Base-by-base conservation (phyloP, 1,140 invertebrate genomes). In the Sarcophaga peregrina region DNA sequence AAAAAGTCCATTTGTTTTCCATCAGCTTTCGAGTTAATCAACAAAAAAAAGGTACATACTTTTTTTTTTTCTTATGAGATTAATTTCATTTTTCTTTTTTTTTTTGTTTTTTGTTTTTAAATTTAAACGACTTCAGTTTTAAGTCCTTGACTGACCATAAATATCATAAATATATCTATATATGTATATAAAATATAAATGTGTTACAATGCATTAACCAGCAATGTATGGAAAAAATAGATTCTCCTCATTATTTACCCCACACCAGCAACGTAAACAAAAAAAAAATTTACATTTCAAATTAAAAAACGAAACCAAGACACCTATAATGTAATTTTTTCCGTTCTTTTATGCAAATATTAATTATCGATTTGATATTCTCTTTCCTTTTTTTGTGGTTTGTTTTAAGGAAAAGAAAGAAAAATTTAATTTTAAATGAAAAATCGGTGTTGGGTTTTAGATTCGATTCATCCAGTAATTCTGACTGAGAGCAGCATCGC, bases 161-260 rank as follows among this genome's bases (percentile, higher is more conserved):
- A 37, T 37, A n/a, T n/a, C n/a, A n/a, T n/a, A n/a, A n/a, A n/a
- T n/a, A 54, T 47, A 81, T 62, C 50, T 50, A 45, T 46, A 76
- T 52, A 52, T 75, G 50, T 8, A 45, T 54, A 80, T 72, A 80
- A 20, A 74, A 68, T 62, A 37, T 58, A 80, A 37, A 8, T 45
- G 81, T 82, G 17, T 58, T 84, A 84, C 75, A 78, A 78, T 78
- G 75, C 50, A 58, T 82, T 68, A 87, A 88, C 88, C 88, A 89
- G 88, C 87, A 89, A 89, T 89, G 88, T 88, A 89, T 89, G 88
- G 88, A 89, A 86, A 88, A 88, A 86, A 89, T 85, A 37, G 25
- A 89, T 87, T 89, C 87, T 87, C 88, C 87, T 89, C 88, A 88
- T 88, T 89, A 90, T 90, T 90, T 86, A 85, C 86, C 88, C 75